Conservation (phyloP, 2,888 invertebrate genomes). For the Pristionchus exspectatus region DNA sequence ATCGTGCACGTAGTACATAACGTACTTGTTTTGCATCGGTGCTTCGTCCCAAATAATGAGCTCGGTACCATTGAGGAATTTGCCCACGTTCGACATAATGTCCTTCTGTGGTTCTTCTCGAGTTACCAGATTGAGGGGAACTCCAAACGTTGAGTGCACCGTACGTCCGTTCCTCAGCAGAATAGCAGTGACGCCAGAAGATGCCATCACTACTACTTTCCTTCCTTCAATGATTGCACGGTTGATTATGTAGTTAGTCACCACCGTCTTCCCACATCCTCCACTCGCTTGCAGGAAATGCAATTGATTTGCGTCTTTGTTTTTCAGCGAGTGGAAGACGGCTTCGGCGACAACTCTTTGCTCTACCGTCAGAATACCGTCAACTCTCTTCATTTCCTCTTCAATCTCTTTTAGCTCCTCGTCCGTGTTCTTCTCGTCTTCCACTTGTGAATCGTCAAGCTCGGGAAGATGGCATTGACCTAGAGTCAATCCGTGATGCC, state of each 20-base stretch:
- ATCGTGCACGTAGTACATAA: not conserved
- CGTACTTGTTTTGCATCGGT: slow-evolving; percentile 27
- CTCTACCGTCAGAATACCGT: not conserved
- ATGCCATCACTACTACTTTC: slow-evolving; percentile 39
- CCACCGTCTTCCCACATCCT: slow-evolving; percentile 54
- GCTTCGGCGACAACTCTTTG: not conserved
- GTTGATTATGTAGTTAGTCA: slow-evolving; percentile 53
- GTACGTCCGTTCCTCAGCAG: slow-evolving; percentile 46
- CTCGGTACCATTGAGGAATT: not conserved
- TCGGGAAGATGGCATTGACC: not conserved
- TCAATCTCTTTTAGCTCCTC: not conserved
- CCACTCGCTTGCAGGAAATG: slow-evolving; percentile 54
- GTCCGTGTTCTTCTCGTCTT: not conserved
- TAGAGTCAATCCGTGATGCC: not conserved
- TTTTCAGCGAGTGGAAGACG: not conserved
- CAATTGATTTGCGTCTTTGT: not conserved
- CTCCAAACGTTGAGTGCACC: slow-evolving; percentile 28
- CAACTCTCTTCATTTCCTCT: not conserved
- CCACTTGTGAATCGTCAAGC: not conserved
- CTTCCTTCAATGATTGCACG: not conserved
- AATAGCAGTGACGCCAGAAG: slow-evolving; percentile 56
- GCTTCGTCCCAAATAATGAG: no score
- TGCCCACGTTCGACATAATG: not conserved
- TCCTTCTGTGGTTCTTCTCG: not conserved
- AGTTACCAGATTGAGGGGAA: slow-evolving; percentile 1